Base-by-base conservation (phyloP, 2,888 invertebrate species). In the Nomada goodeniana region DNA sequence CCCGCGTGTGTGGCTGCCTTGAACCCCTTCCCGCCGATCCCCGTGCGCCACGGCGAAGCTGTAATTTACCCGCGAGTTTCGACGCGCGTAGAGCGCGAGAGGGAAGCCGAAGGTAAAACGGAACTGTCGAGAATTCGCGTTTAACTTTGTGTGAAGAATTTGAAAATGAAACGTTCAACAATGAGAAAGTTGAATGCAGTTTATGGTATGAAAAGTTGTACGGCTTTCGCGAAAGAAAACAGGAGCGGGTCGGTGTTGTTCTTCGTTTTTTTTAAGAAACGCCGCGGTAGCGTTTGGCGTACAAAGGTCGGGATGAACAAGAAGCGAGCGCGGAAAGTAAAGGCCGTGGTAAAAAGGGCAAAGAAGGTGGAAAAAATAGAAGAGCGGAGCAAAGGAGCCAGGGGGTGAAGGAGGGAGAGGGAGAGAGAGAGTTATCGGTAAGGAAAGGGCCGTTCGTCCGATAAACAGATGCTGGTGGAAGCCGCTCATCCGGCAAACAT, bases 381-480 rank as follows among this genome's bases (percentile, higher is more conserved):
- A 68, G 42, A 52, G 70, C 63, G 57, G 80, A 72, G 69, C 65
- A 67, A 81, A 74, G 81, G 50, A 70, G 29, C 50, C 71, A 68
- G 64, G 63, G 9, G 13, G 20, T 20, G 42, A 61, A 20, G 23
- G 69, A 23, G 61, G 61, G 52, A 67, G 52, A 71, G 50, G 42
- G 76, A 65, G 59, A 82, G 75, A 70, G 70, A 67, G 83, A 76
- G 84, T 80, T 76, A 85, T 76, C 82, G 83, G 80, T 57, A 86
- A 84, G 84, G 88, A 88, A 87, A 84, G 82, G 89, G 83, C 83
- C 89, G 89, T 86, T 87, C 86, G 91, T 89, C 90, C 88, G 86
- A 88, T 91, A 91, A 91, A 91, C 90, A 91, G 89, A 92, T 90
- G 90, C 90, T 87, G 86, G 81, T 89, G 83, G 85, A 90, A 91